These are phyloP conservation scores for Microplitis deprimator DNA, from an alignment of 2,888 invertebrate species.

Conservation along the genomic window DNA sequence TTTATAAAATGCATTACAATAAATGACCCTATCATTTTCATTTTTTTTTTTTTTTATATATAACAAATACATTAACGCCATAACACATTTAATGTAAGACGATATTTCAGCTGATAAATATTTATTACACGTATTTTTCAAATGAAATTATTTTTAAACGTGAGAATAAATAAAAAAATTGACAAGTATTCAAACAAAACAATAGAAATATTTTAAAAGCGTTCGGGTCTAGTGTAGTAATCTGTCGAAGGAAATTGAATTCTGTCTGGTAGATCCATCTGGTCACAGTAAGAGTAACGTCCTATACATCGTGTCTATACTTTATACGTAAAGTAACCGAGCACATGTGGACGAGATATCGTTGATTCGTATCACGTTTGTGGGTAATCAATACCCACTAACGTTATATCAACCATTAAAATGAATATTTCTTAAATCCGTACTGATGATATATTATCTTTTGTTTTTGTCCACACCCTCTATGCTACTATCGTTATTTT, in stretches of 20 bases:
- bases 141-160: background rate
- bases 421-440: conserved; percentile 62
- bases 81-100: no score
- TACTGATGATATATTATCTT: conserved; percentile 47
- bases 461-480: conserved; percentile 33
- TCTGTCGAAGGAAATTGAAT: conserved; percentile 37
- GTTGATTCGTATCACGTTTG: conserved; percentile 57
- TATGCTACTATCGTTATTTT: conserved; percentile 13
- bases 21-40: no score
- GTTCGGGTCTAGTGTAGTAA: background rate
- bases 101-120: background rate
- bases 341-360: conserved; percentile 18
- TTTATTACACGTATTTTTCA: background rate
- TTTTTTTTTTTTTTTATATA: no score
- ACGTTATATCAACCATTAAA: conserved; percentile 63
- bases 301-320: conserved; percentile 25
- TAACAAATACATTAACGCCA: no score
- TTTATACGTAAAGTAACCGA: background rate
- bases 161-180: conserved; percentile 6
- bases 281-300: background rate
- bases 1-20: no score
- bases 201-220: conserved; percentile 19
- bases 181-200: conserved; percentile 31
- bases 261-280: conserved; percentile 29
- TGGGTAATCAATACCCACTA: conserved; percentile 57